These are phyloP conservation scores for Lipophrys pholis DNA, from an alignment of 2,113 vertebrate species.

Conservation along the genomic window DNA sequence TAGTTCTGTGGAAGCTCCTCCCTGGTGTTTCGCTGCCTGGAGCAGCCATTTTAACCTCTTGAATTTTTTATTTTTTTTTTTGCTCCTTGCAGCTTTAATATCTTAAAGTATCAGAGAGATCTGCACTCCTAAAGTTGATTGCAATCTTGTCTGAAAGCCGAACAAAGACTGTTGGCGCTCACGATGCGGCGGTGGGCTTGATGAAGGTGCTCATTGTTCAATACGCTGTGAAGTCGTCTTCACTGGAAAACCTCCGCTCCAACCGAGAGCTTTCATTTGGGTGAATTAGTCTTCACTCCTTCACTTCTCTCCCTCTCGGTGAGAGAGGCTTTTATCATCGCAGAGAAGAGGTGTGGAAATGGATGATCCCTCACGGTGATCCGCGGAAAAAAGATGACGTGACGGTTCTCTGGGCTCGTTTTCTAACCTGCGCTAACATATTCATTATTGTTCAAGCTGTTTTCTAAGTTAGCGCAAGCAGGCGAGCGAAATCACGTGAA, in stretches of 20 bases:
- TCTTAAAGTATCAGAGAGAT: background rate
- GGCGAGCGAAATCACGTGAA: too few species aligned
- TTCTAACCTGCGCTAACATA: conserved; percentile 36
- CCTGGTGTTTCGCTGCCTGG: too few species aligned
- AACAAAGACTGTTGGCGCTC: background rate
- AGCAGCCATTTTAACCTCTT: too few species aligned
- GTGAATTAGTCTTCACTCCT: conserved; percentile 16
- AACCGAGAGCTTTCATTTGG: conserved; percentile 5
- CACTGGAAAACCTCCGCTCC: background rate
- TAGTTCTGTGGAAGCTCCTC: too few species aligned
- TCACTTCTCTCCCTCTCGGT: background rate
- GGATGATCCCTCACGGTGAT: conserved; percentile 5
- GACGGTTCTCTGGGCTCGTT: background rate
- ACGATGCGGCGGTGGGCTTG: too few species aligned
- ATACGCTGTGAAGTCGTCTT: conserved; percentile 2
- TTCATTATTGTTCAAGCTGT: conserved; percentile 23
- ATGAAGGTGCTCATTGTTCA: background rate
- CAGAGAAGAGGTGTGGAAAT: conserved; percentile 6
- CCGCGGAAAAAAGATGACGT: conserved; percentile 7
- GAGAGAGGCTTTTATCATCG: conserved; percentile 17
- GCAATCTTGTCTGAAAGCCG: background rate
- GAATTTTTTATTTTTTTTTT: too few species aligned
- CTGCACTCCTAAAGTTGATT: background rate
- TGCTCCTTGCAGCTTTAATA: background rate
- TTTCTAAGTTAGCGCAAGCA: background rate